These are phyloP conservation scores for Stenotaenia linearis DNA, from an alignment of 2,888 invertebrate genomes.

Conservation along the genomic window DNA sequence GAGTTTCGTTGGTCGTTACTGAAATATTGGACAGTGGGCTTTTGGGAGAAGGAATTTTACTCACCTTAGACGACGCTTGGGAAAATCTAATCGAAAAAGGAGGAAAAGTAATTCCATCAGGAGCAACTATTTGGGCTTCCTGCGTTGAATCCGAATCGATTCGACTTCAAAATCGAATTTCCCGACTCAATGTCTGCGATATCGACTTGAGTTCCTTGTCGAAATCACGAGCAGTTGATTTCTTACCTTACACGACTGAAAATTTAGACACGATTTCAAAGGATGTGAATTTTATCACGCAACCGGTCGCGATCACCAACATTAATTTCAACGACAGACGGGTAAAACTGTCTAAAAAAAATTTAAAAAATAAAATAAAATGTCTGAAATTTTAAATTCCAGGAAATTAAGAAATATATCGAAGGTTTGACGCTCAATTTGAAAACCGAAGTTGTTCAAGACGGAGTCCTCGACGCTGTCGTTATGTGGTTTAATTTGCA, in stretches of 20 bases:
- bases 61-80: slow-evolving; percentile 64
- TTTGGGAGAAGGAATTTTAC: slow-evolving; percentile 67
- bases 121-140: slow-evolving; percentile 55
- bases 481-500: slow-evolving; percentile 69
- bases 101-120: slow-evolving; percentile 47
- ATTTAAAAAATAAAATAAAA: neutral
- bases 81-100: too few species aligned
- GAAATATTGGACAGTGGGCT: slow-evolving; percentile 75
- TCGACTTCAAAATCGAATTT: slow-evolving; percentile 50
- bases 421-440: slow-evolving; percentile 38
- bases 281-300: slow-evolving; percentile 56
- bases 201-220: neutral
- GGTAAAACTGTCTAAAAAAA: neutral
- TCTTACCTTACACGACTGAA: slow-evolving; percentile 64
- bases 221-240: slow-evolving; percentile 34
- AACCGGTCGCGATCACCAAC: slow-evolving; percentile 54
- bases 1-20: slow-evolving; percentile 61
- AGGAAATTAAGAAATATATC: slow-evolving; percentile 51
- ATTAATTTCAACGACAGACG: slow-evolving; percentile 58
- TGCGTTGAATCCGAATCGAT: slow-evolving; percentile 57
- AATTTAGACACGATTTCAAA: slow-evolving; percentile 55
- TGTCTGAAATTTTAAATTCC: neutral
- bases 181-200: neutral
- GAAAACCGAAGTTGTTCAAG: neutral
- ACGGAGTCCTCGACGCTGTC: slow-evolving; percentile 59